phyloP scores from a whole-genome alignment of 2,888 invertebrate species.

The Linyphia triangularis region DNA sequence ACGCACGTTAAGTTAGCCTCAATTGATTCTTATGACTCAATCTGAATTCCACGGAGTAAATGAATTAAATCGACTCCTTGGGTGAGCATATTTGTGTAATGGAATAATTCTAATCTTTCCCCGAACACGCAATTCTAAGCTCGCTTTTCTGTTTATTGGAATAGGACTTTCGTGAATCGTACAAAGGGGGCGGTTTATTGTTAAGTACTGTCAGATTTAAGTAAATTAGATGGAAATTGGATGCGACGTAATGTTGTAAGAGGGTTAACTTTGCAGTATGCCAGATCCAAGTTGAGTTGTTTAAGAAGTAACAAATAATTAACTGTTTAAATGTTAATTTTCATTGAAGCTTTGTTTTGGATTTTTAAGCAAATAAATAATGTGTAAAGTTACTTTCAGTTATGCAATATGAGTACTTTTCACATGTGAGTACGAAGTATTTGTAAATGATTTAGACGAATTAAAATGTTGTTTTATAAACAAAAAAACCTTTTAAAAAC shows the following conservation, averaged over 20 bases:
- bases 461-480: no score
- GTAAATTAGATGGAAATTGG: background rate
- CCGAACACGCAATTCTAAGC: background rate
- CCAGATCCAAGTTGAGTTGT: no score
- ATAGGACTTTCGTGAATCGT: background rate
- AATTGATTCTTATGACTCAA: constrained; percentile 12
- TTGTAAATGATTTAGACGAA: no score
- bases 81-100: background rate
- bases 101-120: background rate
- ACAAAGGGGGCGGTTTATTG: background rate
- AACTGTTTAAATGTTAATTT: no score
- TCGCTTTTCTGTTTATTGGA: background rate
- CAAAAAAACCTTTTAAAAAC: no score
- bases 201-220: background rate
- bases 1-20: constrained; percentile 14
- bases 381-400: no score
- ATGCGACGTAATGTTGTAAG: background rate
- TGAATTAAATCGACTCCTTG: constrained; percentile 1
- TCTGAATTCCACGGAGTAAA: background rate
- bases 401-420: no score
- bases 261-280: no score
- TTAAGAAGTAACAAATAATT: no score
- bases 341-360: no score
- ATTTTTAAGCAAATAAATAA: no score
- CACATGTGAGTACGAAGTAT: no score